These are phyloP conservation scores for Cuculus canorus DNA, from an alignment of 2,797 vertebrate species.

Conservation along the genomic window DNA sequence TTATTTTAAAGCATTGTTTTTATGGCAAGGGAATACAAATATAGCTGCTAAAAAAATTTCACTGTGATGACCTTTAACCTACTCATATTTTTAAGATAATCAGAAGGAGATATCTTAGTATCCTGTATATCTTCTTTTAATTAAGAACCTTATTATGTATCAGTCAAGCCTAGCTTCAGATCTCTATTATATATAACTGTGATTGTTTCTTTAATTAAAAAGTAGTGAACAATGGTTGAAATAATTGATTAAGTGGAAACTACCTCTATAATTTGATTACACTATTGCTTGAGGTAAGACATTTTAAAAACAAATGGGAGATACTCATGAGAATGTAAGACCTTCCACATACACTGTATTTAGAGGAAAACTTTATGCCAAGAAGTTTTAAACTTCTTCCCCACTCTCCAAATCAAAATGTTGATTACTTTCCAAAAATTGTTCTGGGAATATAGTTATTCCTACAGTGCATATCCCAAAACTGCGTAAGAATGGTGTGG, in stretches of 20 bases:
- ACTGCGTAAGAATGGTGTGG: neutral
- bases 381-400: neutral
- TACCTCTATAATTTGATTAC: neutral
- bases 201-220: neutral
- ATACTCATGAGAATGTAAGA: neutral
- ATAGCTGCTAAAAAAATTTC: neutral
- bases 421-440: neutral
- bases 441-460: neutral
- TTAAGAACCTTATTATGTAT: neutral
- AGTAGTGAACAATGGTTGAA: neutral
- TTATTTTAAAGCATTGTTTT: neutral
- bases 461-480: neutral
- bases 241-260: neutral
- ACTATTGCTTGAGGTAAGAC: neutral
- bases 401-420: neutral
- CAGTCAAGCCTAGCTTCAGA: neutral
- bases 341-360: neutral
- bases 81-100: neutral
- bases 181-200: neutral
- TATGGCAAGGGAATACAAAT: neutral
- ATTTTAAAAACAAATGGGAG: neutral
- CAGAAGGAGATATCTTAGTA: neutral
- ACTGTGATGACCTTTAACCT: neutral
- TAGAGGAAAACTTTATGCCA: neutral
- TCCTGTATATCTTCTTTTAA: neutral